These are phyloP conservation scores for Pachyseris speciosa DNA, from an alignment of 64 coral and sea anemone species.

Conservation along the genomic window DNA sequence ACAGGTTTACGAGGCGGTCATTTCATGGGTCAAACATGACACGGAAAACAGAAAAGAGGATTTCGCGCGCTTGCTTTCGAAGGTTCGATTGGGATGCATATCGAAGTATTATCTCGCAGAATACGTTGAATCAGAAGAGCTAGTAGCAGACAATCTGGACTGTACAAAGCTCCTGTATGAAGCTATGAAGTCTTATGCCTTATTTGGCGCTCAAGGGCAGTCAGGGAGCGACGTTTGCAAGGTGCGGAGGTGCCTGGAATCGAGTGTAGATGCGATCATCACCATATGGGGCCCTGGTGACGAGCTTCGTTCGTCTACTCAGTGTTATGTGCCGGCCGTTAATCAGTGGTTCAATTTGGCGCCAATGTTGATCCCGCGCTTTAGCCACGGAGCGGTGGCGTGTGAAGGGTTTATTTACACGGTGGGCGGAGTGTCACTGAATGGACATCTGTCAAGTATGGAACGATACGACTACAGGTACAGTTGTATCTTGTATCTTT, in stretches of 20 bases:
- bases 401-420: slow-evolving; percentile 93
- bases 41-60: slow-evolving; percentile 39
- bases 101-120: slow-evolving; percentile 96
- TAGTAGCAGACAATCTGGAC: slow-evolving; percentile 69
- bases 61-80: slow-evolving; percentile 71
- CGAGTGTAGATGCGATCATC: slow-evolving; percentile 76
- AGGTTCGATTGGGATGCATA: slow-evolving; percentile 81
- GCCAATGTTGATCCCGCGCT: slow-evolving; percentile 89
- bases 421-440: slow-evolving; percentile 83
- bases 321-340: slow-evolving; percentile 75
- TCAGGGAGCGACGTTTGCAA: slow-evolving; percentile 41
- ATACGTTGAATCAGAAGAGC: slow-evolving; percentile 82
- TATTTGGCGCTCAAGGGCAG: slow-evolving; percentile 29
- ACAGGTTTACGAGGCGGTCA: slow-evolving; percentile 85
- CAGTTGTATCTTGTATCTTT: not conserved
- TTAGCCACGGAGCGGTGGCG: slow-evolving; percentile 83
- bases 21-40: slow-evolving; percentile 91
- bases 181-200: slow-evolving; percentile 86
- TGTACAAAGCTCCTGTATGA: slow-evolving; percentile 74
- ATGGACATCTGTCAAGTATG: slow-evolving; percentile 89
- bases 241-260: slow-evolving; percentile 48
- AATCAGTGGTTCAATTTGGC: slow-evolving; percentile 92
- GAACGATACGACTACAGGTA: slow-evolving; percentile 87
- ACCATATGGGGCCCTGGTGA: slow-evolving; percentile 97
- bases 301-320: slow-evolving; percentile 89